Percentiles rank a stretch among this genome's conserved stretches.
Evolutionary conservation across 1,140 invertebrate species (phyloP).

Genomic region (Macrobrachium rosenbergii): DNA sequence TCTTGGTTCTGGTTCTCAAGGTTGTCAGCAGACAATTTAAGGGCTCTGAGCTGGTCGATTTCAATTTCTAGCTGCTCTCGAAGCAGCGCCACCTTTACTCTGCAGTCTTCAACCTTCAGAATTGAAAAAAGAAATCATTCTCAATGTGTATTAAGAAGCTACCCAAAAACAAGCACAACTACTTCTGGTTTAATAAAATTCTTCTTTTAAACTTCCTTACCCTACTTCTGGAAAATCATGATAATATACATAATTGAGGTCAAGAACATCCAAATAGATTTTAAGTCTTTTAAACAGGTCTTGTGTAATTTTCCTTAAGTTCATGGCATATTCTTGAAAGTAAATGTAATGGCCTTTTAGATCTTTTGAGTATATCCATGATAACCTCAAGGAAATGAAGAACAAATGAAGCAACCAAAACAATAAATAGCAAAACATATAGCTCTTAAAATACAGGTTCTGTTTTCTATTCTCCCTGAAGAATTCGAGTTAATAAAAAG

Average conservation of each 20-base stretch:
- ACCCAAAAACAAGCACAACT: neutral
- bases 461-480: too few species aligned
- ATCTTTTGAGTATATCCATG: too few species aligned
- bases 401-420: too few species aligned
- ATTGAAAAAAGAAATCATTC: neutral
- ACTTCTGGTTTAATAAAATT: neutral
- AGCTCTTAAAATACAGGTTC: too few species aligned
- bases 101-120: conserved; percentile 48
- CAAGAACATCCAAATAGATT: neutral
- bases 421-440: too few species aligned
- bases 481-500: too few species aligned
- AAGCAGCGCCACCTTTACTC: conserved; percentile 48
- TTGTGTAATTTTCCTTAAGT: too few species aligned
- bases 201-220: neutral
- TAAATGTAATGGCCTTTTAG: too few species aligned
- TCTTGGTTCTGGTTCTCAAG: conserved; percentile 58
- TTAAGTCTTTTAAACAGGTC: neutral
- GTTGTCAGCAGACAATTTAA: conserved; percentile 53
- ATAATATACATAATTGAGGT: neutral
- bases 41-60: conserved; percentile 46
- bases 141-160: neutral
- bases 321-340: too few species aligned
- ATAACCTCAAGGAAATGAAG: too few species aligned
- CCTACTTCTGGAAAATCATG: neutral
- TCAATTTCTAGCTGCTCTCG: conserved; percentile 50